Percentiles rank a stretch among this genome's conserved stretches.
Conservation (phyloP, 2,113 vertebrate genomes). For the Sinocyclocheilus grahami region DNA sequence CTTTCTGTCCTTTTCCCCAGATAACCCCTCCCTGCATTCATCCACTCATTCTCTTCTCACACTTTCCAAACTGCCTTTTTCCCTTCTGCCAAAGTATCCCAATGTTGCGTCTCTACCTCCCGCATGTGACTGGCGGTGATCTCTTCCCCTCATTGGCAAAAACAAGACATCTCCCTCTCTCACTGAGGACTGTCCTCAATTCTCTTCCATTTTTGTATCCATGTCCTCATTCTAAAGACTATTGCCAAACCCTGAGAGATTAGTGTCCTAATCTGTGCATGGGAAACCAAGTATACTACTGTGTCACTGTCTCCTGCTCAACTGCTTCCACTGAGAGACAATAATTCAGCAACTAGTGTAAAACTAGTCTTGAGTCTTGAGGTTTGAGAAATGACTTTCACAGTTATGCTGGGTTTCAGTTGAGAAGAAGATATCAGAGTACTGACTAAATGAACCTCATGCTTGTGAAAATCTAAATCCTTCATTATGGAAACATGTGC, state of each 20-base stretch:
- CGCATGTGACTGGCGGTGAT: background rate
- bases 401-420: background rate
- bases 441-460: background rate
- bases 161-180: background rate
- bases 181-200: background rate
- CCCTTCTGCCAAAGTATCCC: background rate
- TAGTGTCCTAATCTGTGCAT: slow-evolving; percentile 8
- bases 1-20: slow-evolving; percentile 36
- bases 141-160: background rate
- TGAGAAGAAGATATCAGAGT: background rate
- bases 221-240: background rate
- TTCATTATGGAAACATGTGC: slow-evolving; percentile 5
- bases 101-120: background rate
- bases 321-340: background rate
- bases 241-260: background rate
- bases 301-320: background rate
- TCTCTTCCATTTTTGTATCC: background rate
- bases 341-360: background rate
- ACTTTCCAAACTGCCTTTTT: background rate
- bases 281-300: background rate
- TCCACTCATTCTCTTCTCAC: slow-evolving; percentile 58
- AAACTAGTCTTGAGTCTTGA: background rate
- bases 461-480: background rate
- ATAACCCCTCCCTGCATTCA: background rate
- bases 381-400: background rate